These are phyloP conservation scores for Microplitis manilae DNA, from an alignment of 2,888 invertebrate genomes.

Conservation along the genomic window DNA sequence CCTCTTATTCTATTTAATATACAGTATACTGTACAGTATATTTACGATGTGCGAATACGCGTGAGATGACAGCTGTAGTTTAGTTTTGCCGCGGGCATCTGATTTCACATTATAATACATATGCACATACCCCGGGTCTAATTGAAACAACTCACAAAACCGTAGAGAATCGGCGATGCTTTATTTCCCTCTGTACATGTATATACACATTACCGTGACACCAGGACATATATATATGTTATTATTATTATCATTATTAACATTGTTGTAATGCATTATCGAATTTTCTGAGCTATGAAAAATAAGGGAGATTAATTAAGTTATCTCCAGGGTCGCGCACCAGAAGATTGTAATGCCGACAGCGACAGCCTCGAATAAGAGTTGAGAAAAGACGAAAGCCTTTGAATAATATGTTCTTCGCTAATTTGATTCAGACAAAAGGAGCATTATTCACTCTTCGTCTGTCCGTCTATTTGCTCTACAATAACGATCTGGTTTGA, in stretches of 20 bases:
- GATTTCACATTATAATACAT: slow-evolving; percentile 66
- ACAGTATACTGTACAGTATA: slow-evolving; percentile 3
- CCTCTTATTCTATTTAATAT: slow-evolving; percentile 5
- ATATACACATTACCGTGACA: slow-evolving; percentile 2
- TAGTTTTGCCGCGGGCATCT: slow-evolving; percentile 57
- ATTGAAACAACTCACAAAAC: slow-evolving; percentile 64
- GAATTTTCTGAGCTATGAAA: slow-evolving; percentile 22
- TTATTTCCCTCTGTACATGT: not conserved
- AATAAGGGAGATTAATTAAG: slow-evolving; percentile 25
- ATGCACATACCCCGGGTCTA: slow-evolving; percentile 48
- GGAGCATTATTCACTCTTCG: slow-evolving; percentile 60
- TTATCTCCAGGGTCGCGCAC: slow-evolving; percentile 10
- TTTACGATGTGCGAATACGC: slow-evolving; percentile 35
- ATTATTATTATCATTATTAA: slow-evolving; percentile 24
- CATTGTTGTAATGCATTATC: slow-evolving; percentile 28
- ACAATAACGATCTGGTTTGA: slow-evolving; percentile 28
- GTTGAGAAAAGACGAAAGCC: slow-evolving; percentile 35
- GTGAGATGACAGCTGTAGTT: slow-evolving; percentile 51
- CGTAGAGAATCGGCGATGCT: slow-evolving; percentile 59
- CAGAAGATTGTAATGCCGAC: slow-evolving; percentile 33
- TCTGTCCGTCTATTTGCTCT: slow-evolving; percentile 37
- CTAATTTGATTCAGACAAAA: slow-evolving; percentile 67
- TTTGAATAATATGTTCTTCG: slow-evolving; percentile 62
- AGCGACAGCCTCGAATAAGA: slow-evolving; percentile 29
- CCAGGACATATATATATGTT: slow-evolving; percentile 36